A percentile compares a stretch with the other conserved stretches of the same genome.
These are phyloP conservation scores for Sphaerophoria rueppellii DNA, from an alignment of 2,888 invertebrate genomes.

Conservation along the genomic window DNA sequence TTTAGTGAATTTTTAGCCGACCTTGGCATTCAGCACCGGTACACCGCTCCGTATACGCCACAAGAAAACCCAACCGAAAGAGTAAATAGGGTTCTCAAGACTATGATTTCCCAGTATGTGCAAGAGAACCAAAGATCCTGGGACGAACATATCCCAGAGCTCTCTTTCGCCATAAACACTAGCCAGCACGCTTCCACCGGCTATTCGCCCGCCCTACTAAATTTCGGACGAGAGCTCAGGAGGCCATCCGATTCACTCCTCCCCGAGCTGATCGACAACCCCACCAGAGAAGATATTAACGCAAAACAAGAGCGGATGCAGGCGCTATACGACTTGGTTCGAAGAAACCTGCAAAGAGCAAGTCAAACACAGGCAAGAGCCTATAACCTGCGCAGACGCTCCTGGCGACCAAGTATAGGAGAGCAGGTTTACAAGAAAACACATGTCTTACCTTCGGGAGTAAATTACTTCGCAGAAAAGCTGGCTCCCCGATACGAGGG, in stretches of 20 bases:
- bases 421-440: neutral
- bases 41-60: neutral
- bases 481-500: neutral
- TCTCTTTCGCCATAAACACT: constrained; percentile 22
- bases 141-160: constrained; percentile 30
- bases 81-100: constrained; percentile 27
- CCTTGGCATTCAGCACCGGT: neutral
- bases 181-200: constrained; percentile 11
- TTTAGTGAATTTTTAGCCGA: constrained; percentile 5
- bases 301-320: neutral
- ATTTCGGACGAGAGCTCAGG: constrained; percentile 30
- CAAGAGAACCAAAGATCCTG: no score
- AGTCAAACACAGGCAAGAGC: neutral
- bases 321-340: neutral
- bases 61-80: constrained; percentile 40
- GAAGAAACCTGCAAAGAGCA: neutral
- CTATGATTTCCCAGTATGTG: constrained; percentile 33
- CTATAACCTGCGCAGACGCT: neutral
- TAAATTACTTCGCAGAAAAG: neutral
- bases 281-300: neutral
- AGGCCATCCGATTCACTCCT: neutral
- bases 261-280: neutral
- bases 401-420: neutral
- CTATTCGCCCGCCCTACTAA: constrained; percentile 11
- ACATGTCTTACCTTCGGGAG: neutral